Conservation (phyloP, 2,113 vertebrate genomes). For the Corythornis cristatus region DNA sequence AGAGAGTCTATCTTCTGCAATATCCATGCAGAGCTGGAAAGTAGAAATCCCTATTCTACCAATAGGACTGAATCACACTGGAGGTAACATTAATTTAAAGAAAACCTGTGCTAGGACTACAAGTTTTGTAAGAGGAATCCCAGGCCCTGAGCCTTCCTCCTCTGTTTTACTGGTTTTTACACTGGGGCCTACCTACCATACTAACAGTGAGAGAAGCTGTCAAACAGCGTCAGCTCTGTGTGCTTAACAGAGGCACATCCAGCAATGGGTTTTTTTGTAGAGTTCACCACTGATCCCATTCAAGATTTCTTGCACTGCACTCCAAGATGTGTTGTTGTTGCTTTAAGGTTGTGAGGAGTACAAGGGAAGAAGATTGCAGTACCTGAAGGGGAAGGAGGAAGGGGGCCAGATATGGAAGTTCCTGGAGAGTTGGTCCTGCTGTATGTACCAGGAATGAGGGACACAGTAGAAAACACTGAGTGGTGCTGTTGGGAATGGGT, state of each 20-base stretch:
- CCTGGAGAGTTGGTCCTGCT: fast-evolving
- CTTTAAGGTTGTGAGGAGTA: neutral
- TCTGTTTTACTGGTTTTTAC: neutral
- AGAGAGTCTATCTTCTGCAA: neutral
- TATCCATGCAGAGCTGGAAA: neutral
- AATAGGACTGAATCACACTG: neutral
- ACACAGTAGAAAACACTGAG: neutral
- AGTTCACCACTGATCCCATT: neutral
- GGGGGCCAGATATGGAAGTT: neutral
- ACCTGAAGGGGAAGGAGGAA: neutral
- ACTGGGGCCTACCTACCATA: neutral
- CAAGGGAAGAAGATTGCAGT: neutral
- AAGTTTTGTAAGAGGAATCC: neutral
- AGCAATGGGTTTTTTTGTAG: fast-evolving
- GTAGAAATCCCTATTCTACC: neutral
- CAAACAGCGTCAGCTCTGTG: neutral
- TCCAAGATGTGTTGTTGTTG: neutral
- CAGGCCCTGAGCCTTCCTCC: neutral
- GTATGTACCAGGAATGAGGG: neutral
- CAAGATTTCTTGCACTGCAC: neutral
- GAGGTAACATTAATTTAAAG: neutral
- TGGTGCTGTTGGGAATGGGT: neutral
- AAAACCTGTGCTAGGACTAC: neutral
- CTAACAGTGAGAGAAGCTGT: neutral
- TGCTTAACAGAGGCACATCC: fast-evolving